These are phyloP conservation scores for Trichopoda pennipes DNA, from an alignment of 2,888 invertebrate genomes.

Conservation along the genomic window DNA sequence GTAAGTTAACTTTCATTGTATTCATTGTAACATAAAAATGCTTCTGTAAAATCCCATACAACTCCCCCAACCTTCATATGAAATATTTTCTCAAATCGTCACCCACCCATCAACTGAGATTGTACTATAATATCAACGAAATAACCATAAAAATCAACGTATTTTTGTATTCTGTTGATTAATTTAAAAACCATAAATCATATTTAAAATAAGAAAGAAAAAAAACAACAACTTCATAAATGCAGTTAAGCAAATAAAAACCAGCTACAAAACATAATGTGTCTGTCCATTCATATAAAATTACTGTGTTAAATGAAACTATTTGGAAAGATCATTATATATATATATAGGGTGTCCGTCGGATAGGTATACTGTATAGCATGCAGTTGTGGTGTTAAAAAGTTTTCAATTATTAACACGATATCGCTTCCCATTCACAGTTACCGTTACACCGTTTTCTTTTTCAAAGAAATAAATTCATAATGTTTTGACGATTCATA, in stretches of 20 bases:
- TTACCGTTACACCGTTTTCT: no score
- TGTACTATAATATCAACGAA: conserved; percentile 20
- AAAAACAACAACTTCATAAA: background rate
- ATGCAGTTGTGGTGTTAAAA: no score
- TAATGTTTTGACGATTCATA: no score
- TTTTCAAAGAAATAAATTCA: no score
- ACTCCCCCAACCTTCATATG: background rate
- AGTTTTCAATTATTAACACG: no score
- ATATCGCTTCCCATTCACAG: no score
- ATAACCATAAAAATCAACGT: background rate
- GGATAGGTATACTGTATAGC: no score
- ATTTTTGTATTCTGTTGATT: conserved; percentile 33
- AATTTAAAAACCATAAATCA: conserved; percentile 66
- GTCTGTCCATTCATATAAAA: conserved; percentile 31
- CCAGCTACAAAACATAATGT: background rate
- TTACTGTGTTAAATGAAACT: conserved; percentile 25
- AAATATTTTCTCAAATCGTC: conserved; percentile 39
- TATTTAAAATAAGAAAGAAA: conserved; percentile 44
- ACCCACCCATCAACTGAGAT: conserved; percentile 52
- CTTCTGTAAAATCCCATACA: background rate
- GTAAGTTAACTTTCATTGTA: background rate
- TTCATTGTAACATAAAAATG: background rate
- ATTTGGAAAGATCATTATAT: conserved; percentile 20
- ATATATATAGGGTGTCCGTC: no score
- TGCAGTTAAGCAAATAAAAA: background rate